Base-by-base conservation (phyloP, 2,888 invertebrate species). In the Hartigia nigra region DNA sequence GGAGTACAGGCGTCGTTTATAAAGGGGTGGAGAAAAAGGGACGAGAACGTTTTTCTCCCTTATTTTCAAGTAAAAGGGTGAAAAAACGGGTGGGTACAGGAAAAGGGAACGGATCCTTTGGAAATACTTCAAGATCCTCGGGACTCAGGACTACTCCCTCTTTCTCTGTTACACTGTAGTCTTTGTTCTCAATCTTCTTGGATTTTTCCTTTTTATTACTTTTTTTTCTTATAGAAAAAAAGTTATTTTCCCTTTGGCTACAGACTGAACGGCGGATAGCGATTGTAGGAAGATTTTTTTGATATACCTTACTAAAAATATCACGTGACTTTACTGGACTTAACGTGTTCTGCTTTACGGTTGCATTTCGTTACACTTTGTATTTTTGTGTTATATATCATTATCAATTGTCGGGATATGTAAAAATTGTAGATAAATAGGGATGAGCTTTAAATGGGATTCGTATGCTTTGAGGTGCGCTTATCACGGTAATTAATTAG, bases 41-140 rank as follows among this genome's bases (percentile, higher is more conserved):
- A 69, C 12, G n/a, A 78, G 55, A 78, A 37, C 70, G 70, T 74
- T 70, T 74, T 39, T 74, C 35, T 32, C n/a, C 31, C 23, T 55
- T 55, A 23, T 55, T 55, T 55, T 55, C 9, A 23, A 55, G 9
- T 9, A 23, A 55, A 55, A 55, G 55, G 23, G 55, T 23, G 23
- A 2, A 55, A 23, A 23, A 23, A 9, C 23, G 23, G 14, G 2
- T 9, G 2, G 2, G 39, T 12, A 14, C 4, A 12, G 4, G 35
- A 34, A 4, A 34, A 9, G 35, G 35, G 23, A 23, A 9, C 23
- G 55, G 9, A 55, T 55, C 55, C 55, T 55, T 55, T 55, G 55
- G 55, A 55, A 55, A 55, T 55, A 23, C 23, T 55, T 55, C 9
- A 9, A 23, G 23, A 55, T 55, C 23, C 55, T 23, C 55, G 55